Conservation (phyloP, 1,140 invertebrate genomes). For the Platorchestia sp. region DNA sequence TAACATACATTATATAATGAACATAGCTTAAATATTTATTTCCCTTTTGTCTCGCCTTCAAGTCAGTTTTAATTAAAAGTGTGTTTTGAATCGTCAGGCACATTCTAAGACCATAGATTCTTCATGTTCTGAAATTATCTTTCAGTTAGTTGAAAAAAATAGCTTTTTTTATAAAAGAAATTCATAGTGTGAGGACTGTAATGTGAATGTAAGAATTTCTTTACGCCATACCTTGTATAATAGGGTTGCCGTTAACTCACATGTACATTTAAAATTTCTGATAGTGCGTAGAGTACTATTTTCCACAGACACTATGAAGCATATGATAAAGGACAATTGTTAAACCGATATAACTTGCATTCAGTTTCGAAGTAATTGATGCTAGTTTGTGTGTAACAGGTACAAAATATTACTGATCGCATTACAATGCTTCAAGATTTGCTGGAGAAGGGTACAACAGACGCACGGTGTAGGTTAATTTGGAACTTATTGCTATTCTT, state of each 20-base stretch:
- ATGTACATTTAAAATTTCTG: not conserved
- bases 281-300: not conserved
- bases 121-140: not conserved
- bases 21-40: too few species aligned
- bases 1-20: too few species aligned
- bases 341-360: not conserved
- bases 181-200: too few species aligned
- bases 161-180: too few species aligned
- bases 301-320: not conserved
- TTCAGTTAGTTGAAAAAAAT: not conserved
- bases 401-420: not conserved
- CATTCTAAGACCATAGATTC: not conserved
- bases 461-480: not conserved
- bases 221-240: not conserved
- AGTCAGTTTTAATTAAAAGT: not conserved
- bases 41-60: too few species aligned
- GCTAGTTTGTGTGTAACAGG: not conserved
- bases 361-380: not conserved
- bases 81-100: not conserved
- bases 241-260: not conserved
- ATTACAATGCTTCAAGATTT: not conserved
- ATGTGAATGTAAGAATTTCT: not conserved
- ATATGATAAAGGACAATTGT: not conserved
- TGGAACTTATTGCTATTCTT: not conserved
- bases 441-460: not conserved